phyloP scores from a whole-genome alignment of 2,797 vertebrate genomes.

The Dipus sagitta region DNA sequence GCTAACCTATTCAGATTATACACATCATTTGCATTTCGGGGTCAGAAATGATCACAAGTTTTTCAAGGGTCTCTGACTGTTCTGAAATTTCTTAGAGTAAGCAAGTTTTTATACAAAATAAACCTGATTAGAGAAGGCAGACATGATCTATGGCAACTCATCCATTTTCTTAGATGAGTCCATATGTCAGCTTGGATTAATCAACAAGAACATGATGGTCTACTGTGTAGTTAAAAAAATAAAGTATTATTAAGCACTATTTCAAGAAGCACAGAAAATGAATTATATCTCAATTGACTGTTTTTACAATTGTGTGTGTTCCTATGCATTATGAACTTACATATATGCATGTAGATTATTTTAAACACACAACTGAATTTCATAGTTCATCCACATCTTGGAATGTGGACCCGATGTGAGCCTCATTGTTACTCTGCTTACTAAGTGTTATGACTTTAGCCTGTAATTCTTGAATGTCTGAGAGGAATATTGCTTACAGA shows the following conservation, averaged over 20 bases:
- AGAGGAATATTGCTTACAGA: background rate
- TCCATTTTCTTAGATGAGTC: background rate
- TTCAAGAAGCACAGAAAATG: conserved; percentile 35
- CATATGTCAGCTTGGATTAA: background rate
- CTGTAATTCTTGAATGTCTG: conserved; percentile 22
- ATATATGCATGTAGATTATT: background rate
- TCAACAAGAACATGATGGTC: background rate
- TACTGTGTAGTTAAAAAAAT: background rate
- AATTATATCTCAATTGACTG: background rate
- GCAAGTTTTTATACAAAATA: background rate
- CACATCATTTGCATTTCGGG: background rate
- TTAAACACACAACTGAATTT: background rate
- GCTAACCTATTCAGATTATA: conserved; percentile 5
- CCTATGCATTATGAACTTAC: background rate
- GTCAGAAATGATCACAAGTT: background rate
- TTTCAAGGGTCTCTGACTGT: background rate
- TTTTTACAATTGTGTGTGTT: background rate
- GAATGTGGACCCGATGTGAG: background rate
- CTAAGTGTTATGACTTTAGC: background rate
- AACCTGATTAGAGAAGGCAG: background rate
- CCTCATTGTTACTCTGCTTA: background rate
- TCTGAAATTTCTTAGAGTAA: conserved; percentile 7
- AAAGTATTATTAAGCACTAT: background rate
- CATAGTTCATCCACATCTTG: background rate
- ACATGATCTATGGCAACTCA: background rate